Percentiles rank a stretch among this genome's conserved stretches.
Evolutionary conservation across 2,797 vertebrate species (phyloP).

Genomic region (Notolepis coatsorum): DNA sequence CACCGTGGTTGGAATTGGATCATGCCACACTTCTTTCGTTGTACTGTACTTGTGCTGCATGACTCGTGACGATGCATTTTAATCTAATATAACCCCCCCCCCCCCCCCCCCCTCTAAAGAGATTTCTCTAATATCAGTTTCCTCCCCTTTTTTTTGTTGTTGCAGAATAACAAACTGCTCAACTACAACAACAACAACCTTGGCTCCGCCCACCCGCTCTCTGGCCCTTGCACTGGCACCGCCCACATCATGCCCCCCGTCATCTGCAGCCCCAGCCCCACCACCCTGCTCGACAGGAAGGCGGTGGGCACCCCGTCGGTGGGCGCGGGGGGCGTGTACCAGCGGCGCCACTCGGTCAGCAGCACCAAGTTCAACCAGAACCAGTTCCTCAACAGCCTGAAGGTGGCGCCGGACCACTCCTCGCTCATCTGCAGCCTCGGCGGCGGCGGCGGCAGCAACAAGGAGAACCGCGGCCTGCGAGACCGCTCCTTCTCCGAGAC

Average conservation of each 20-base stretch:
- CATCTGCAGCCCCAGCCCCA: slow-evolving; percentile 83
- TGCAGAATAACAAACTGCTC: slow-evolving; percentile 95
- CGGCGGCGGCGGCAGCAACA: slow-evolving; percentile 82
- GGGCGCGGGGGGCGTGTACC: slow-evolving; percentile 86
- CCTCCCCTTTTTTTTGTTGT: slow-evolving; percentile 38
- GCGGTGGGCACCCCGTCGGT: slow-evolving; percentile 93
- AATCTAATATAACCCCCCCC: neutral
- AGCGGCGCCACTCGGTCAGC: slow-evolving; percentile 95
- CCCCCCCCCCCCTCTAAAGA: no score
- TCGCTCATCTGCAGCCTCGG: slow-evolving; percentile 82
- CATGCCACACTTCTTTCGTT: neutral
- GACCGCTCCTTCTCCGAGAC: slow-evolving; percentile 97
- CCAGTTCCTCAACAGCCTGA: slow-evolving; percentile 93
- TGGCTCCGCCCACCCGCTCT: slow-evolving; percentile 81
- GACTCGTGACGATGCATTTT: no score
- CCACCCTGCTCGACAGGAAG: slow-evolving; percentile 98
- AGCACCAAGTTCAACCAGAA: slow-evolving; percentile 95
- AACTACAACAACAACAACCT: slow-evolving; percentile 88
- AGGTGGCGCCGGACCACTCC: slow-evolving; percentile 86
- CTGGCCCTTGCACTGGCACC: slow-evolving; percentile 81
- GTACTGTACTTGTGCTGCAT: no score
- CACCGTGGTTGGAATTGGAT: neutral
- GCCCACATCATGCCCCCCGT: no score
- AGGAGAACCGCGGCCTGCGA: slow-evolving; percentile 93
- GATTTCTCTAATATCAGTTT: neutral